phyloP scores from a whole-genome alignment of 1,140 invertebrate species.

The Drosophila elegans region DNA sequence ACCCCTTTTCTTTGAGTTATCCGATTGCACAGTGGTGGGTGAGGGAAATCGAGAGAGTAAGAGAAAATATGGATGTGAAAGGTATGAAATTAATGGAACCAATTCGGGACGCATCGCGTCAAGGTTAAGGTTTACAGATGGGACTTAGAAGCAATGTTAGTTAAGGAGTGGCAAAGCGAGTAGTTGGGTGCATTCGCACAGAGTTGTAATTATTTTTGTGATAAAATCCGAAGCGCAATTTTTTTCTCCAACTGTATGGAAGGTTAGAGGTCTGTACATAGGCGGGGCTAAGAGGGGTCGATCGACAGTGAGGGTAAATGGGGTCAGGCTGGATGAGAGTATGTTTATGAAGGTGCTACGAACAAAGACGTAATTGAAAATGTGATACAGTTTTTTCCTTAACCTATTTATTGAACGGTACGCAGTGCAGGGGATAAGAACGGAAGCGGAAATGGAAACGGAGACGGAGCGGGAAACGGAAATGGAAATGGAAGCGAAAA shows the following conservation, averaged over 20 bases:
- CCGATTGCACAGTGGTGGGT: conserved; percentile 32
- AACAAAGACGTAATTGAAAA: conserved; percentile 85
- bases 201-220: conserved; percentile 81
- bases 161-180: conserved; percentile 32
- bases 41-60: conserved; percentile 4
- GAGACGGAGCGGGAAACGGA: not conserved
- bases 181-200: conserved; percentile 39
- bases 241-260: conserved; percentile 78
- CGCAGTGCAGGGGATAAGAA: conserved; percentile 23
- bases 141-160: conserved; percentile 71
- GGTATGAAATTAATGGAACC: conserved; percentile 66
- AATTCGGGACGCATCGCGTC: conserved; percentile 51
- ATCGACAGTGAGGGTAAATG: not conserved
- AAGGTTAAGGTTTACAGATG: conserved; percentile 50
- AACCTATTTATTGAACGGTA: conserved; percentile 73
- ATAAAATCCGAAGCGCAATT: conserved; percentile 82
- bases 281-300: conserved; percentile 3
- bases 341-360: conserved; percentile 82
- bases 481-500: not conserved
- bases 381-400: conserved; percentile 84
- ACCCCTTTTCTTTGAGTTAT: conserved; percentile 6
- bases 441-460: conserved; percentile 1
- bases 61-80: conserved; percentile 10
- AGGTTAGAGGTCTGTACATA: conserved; percentile 50
- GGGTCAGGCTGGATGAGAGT: conserved; percentile 23